Conservation (phyloP, 2,113 vertebrate species). For the Xenus cinereus region DNA sequence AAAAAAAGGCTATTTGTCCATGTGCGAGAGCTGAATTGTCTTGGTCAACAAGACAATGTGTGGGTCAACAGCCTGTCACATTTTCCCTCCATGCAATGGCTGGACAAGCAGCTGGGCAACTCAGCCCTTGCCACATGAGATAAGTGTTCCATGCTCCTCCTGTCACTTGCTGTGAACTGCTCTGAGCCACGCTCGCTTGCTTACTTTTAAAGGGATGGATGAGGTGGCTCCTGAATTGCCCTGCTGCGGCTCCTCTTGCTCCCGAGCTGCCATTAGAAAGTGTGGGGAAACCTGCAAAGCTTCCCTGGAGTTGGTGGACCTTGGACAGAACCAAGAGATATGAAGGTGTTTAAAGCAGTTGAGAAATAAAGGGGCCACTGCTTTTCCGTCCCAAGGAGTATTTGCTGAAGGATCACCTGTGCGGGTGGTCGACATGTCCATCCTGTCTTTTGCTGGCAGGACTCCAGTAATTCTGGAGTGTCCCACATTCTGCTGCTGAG, state of each 20-base stretch:
- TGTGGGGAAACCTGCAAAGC: background rate
- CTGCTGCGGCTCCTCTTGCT: background rate
- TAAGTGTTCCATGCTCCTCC: background rate
- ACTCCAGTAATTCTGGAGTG: background rate
- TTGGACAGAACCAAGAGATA: background rate
- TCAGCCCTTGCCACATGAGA: background rate
- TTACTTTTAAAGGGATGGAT: background rate
- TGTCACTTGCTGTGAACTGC: background rate
- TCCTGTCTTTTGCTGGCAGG: constrained; percentile 1
- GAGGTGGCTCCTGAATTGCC: background rate
- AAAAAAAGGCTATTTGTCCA: background rate
- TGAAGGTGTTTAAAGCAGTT: background rate
- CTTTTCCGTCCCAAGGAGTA: background rate
- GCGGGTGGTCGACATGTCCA: background rate
- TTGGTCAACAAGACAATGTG: background rate
- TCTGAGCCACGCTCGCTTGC: background rate
- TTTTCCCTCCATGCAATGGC: background rate
- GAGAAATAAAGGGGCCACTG: background rate
- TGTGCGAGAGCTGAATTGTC: background rate
- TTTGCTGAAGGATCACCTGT: background rate
- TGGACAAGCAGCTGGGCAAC: background rate
- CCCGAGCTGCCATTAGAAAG: background rate
- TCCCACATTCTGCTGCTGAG: constrained; percentile 20
- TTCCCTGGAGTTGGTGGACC: background rate
- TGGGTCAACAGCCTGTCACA: background rate